A percentile compares a stretch with the other conserved stretches of the same genome.
These are phyloP conservation scores for Acrossocheilus fasciatus DNA, from an alignment of 2,797 vertebrate genomes.

Conservation along the genomic window DNA sequence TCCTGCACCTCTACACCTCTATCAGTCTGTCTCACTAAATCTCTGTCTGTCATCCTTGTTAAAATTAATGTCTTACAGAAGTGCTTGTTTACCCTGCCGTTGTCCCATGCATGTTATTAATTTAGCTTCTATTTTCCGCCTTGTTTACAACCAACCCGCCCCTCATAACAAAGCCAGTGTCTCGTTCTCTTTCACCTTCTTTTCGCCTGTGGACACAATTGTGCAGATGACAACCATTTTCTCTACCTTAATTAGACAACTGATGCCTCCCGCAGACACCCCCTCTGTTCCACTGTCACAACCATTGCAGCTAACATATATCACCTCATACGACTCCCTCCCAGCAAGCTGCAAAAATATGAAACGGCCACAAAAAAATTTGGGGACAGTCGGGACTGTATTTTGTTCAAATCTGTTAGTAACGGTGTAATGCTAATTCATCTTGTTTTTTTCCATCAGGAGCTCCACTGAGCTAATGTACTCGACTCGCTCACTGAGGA, in stretches of 20 bases:
- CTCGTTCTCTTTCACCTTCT: constrained; percentile 38
- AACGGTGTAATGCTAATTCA: constrained; percentile 2
- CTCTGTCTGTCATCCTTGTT: neutral
- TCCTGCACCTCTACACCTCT: neutral
- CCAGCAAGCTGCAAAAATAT: constrained; percentile 23
- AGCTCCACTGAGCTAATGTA: constrained; percentile 36
- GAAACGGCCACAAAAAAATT: neutral
- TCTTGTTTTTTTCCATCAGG: constrained; percentile 11
- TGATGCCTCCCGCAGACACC: constrained; percentile 27
- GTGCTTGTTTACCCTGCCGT: constrained; percentile 12
- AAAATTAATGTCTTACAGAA: neutral
- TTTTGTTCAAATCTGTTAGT: constrained; percentile 9
- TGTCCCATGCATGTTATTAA: constrained; percentile 23
- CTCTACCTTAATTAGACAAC: constrained; percentile 53
- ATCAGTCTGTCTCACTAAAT: neutral
- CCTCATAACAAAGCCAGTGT: constrained; percentile 17
- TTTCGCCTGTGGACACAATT: constrained; percentile 24
- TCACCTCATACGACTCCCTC: constrained; percentile 18
- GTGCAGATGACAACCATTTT: constrained; percentile 39
- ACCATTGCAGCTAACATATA: constrained; percentile 9
- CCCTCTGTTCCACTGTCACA: constrained; percentile 23
- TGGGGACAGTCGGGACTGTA: neutral
- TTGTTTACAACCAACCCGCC: constrained; percentile 31
- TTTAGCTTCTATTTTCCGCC: constrained; percentile 34
- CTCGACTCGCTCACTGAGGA: neutral